Evolutionary conservation across 2,797 vertebrate genomes (phyloP).

Genomic region (Phoxinus dragarum): DNA sequence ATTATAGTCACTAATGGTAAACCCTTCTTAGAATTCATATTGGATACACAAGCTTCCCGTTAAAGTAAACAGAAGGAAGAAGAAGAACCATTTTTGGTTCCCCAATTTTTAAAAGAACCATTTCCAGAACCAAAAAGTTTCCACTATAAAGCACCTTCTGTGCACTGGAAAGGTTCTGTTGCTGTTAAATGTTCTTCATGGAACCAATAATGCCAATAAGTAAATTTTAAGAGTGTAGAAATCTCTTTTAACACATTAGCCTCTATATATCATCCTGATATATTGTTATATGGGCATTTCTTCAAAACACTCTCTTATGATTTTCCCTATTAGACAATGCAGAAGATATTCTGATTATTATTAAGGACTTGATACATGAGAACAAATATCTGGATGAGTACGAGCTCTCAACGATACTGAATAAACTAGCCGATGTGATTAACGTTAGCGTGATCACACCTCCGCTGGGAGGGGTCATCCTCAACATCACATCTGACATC

Average conservation of each 20-base stretch:
- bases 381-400: constrained; percentile 64
- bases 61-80: neutral
- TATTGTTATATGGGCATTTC: neutral
- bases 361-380: constrained; percentile 76
- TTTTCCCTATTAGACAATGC: constrained; percentile 79
- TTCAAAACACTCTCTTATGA: neutral
- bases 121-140: neutral
- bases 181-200: neutral
- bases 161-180: neutral
- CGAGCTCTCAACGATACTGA: constrained; percentile 80
- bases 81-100: neutral
- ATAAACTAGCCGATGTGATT: constrained; percentile 79
- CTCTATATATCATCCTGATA: neutral
- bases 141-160: neutral
- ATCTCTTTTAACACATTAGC: neutral
- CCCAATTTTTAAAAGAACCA: neutral
- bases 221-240: neutral
- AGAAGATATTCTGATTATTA: constrained; percentile 79
- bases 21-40: constrained; percentile 45
- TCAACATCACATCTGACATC: constrained; percentile 81
- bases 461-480: constrained; percentile 72
- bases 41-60: neutral
- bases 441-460: constrained; percentile 71
- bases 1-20: constrained; percentile 73
- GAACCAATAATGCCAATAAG: neutral